These are phyloP conservation scores for Bimastos eiseni DNA, from an alignment of 2,888 invertebrate species.

Conservation along the genomic window DNA sequence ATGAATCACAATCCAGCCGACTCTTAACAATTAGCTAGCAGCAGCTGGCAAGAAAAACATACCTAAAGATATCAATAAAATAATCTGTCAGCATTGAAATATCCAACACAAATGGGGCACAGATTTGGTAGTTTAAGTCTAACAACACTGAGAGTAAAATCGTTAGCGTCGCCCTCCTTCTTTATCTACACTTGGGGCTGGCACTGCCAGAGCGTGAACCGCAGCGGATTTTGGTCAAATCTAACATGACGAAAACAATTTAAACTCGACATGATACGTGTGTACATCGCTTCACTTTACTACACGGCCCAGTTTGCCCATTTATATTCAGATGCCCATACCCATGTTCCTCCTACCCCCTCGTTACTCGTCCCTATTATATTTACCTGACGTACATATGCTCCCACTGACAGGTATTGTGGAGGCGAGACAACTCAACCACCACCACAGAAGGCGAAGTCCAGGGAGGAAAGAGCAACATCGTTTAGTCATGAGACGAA, in stretches of 20 bases:
- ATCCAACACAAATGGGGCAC: too few species aligned
- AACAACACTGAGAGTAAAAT: too few species aligned
- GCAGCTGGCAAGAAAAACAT: neutral
- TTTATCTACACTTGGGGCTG: too few species aligned
- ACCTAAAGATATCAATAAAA: neutral
- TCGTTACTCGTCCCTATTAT: too few species aligned
- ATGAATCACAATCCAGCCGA: neutral
- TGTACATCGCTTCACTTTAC: neutral
- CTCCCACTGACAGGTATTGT: neutral
- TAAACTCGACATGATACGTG: neutral
- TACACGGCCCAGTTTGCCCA: neutral
- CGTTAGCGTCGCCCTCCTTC: too few species aligned
- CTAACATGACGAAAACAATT: neutral
- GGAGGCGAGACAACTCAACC: neutral
- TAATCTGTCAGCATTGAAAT: too few species aligned
- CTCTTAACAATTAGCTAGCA: neutral
- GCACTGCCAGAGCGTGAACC: too few species aligned
- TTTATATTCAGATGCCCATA: neutral
- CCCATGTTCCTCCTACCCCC: neutral
- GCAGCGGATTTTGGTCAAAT: too few species aligned
- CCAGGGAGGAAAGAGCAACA: neutral
- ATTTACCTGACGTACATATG: neutral
- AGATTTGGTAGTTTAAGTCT: too few species aligned
- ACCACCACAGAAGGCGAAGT: neutral
- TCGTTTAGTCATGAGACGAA: neutral